A percentile compares a stretch with the other conserved stretches of the same genome.
Evolutionary conservation across 1,140 invertebrate species (phyloP).

Genomic region (Apis dorsata): DNA sequence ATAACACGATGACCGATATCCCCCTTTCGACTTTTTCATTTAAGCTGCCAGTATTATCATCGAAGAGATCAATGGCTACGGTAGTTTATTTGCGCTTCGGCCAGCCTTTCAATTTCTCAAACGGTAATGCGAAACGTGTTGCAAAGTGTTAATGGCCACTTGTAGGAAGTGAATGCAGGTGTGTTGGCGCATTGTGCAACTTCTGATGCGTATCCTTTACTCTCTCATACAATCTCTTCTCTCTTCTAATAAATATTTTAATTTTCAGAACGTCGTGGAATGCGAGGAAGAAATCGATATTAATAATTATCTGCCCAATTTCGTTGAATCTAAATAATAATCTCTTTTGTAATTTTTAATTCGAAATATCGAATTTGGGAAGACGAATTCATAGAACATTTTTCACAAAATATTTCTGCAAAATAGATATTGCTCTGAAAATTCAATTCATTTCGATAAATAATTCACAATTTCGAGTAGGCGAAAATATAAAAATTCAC

Average conservation of each 20-base stretch:
- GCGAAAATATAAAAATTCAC: background rate
- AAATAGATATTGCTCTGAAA: too few species aligned
- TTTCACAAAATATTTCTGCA: too few species aligned
- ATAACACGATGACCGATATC: conserved; percentile 22
- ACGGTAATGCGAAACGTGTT: conserved; percentile 23
- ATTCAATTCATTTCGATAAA: too few species aligned
- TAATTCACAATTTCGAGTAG: conserved; percentile 1
- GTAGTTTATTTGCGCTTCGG: conserved; percentile 8
- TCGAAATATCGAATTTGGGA: too few species aligned
- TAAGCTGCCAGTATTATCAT: conserved; percentile 23
- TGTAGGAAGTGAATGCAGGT: conserved; percentile 24
- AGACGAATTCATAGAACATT: too few species aligned
- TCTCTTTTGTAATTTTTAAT: too few species aligned
- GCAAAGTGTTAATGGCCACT: conserved; percentile 35
- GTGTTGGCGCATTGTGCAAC: background rate
- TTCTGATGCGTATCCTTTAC: background rate
- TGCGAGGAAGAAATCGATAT: too few species aligned
- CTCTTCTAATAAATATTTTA: too few species aligned
- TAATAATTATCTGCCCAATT: too few species aligned
- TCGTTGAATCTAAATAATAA: too few species aligned
- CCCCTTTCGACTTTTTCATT: conserved; percentile 21
- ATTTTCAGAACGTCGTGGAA: too few species aligned
- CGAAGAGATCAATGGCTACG: conserved; percentile 1
- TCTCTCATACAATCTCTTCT: too few species aligned
- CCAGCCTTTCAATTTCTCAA: conserved; percentile 3